phyloP scores from a whole-genome alignment of 2,888 invertebrate genomes.

The Orthonevra nobilis region DNA sequence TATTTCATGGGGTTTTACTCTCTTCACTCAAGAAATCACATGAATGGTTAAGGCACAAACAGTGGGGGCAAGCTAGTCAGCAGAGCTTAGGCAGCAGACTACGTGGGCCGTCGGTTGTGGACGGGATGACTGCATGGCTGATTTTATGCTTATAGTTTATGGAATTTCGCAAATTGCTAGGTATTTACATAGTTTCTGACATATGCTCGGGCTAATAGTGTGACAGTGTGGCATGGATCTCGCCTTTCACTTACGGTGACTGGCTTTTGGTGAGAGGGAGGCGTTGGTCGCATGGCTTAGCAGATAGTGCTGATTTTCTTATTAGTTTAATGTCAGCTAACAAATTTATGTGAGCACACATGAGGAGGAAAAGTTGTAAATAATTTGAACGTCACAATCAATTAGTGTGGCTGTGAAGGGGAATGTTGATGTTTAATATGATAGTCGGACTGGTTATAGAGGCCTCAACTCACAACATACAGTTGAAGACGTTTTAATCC shows the following conservation, averaged over 20 bases:
- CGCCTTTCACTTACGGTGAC: conserved; percentile 63
- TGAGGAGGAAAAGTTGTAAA: conserved; percentile 51
- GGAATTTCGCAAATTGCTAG: conserved; percentile 69
- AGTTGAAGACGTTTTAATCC: conserved; percentile 60
- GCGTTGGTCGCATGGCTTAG: conserved; percentile 12
- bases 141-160: conserved; percentile 65
- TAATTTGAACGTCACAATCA: conserved; percentile 66
- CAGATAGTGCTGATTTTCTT: conserved; percentile 63
- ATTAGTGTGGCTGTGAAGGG: conserved; percentile 52
- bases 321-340: conserved; percentile 66
- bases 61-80: neutral
- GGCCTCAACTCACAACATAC: conserved; percentile 11
- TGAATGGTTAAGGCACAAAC: conserved; percentile 38
- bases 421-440: conserved; percentile 22
- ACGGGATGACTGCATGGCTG: conserved; percentile 59
- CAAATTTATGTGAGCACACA: conserved; percentile 65
- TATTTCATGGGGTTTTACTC: conserved; percentile 66
- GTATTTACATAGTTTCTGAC: conserved; percentile 70
- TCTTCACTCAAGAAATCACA: conserved; percentile 70
- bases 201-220: conserved; percentile 66
- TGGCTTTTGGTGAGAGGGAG: neutral
- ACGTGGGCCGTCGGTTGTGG: conserved; percentile 44
- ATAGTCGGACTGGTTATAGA: conserved; percentile 3
- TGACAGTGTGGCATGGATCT: conserved; percentile 64
- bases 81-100: conserved; percentile 14